Conservation (phyloP, 1,140 invertebrate genomes). For the Camponotus floridanus region DNA sequence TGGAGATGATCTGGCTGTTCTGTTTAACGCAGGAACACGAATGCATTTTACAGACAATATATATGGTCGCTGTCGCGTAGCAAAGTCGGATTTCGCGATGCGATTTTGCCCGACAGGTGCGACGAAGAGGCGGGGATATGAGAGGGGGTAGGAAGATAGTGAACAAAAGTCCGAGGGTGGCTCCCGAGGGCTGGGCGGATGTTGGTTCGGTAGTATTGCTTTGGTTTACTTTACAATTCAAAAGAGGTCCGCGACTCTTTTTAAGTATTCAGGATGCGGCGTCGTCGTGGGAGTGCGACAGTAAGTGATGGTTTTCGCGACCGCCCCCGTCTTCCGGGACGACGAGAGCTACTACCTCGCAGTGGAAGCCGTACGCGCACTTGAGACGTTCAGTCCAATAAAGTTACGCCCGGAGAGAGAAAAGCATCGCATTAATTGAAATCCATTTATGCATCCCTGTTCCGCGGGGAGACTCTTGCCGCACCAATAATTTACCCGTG, state of each 20-base stretch:
- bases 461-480: conserved; percentile 2
- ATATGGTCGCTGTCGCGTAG: conserved; percentile 31
- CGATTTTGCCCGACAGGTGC: conserved; percentile 14
- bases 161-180: conserved; percentile 56
- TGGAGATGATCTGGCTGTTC: conserved; percentile 50
- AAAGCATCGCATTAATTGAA: conserved; percentile 59
- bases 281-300: conserved; percentile 63
- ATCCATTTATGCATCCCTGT: conserved; percentile 52
- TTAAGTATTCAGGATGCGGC: conserved; percentile 74
- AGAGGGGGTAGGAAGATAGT: background rate
- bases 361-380: conserved; percentile 24
- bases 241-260: conserved; percentile 70
- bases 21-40: conserved; percentile 53
- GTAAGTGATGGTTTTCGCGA: conserved; percentile 61
- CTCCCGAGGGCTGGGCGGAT: conserved; percentile 38
- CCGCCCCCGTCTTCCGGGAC: conserved; percentile 44
- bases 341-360: conserved; percentile 7
- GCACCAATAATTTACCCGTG: conserved; percentile 40
- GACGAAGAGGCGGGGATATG: background rate
- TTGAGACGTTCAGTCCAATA: conserved; percentile 59
- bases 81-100: conserved; percentile 39
- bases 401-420: conserved; percentile 49
- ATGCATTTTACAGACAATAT: conserved; percentile 57
- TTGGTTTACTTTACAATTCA: conserved; percentile 76
- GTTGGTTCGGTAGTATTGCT: conserved; percentile 68